These are phyloP conservation scores for Pseudorhombus dupliciocellatus DNA, from an alignment of 2,113 vertebrate species.

Conservation along the genomic window DNA sequence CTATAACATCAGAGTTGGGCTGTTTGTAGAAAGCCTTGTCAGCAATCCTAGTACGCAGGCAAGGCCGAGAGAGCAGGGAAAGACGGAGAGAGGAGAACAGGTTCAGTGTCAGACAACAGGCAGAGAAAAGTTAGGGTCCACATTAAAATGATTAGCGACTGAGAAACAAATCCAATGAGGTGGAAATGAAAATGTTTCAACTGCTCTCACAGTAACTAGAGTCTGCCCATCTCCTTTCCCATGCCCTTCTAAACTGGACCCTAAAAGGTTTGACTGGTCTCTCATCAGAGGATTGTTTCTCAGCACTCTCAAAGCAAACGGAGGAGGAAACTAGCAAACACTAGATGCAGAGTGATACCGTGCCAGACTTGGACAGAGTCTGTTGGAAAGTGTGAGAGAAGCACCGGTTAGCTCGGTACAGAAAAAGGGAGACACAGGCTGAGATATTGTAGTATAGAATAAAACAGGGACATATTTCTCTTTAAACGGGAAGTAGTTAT, in stretches of 20 bases:
- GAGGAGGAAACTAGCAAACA: not conserved
- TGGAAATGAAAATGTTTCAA: conserved; percentile 7
- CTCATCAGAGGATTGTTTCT: conserved; percentile 54
- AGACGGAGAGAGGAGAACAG: conserved; percentile 78
- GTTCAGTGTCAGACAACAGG: conserved; percentile 81
- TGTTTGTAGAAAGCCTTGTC: conserved; percentile 99
- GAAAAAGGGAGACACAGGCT: conserved; percentile 15
- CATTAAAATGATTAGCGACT: conserved; percentile 16
- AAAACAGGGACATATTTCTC: not conserved
- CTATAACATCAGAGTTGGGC: conserved; percentile 97
- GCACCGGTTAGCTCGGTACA: conserved; percentile 56
- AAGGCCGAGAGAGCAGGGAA: conserved; percentile 75
- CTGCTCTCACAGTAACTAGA: not conserved
- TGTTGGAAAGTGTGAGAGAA: conserved; percentile 79
- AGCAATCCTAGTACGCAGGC: conserved; percentile 90
- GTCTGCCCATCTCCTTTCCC: conserved; percentile 31
- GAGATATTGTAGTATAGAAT: not conserved
- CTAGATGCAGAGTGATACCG: conserved; percentile 76
- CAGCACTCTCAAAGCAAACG: conserved; percentile 38
- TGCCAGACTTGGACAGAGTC: conserved; percentile 81
- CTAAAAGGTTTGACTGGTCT: conserved; percentile 19
- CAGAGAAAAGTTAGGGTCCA: conserved; percentile 44
- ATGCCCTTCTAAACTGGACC: conserved; percentile 4
- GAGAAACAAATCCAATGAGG: conserved; percentile 61
- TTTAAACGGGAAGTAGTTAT: not conserved